A percentile compares a stretch with the other conserved stretches of the same genome.
These are phyloP conservation scores for Drosophila histrio DNA, from an alignment of 2,888 invertebrate species.

Conservation along the genomic window DNA sequence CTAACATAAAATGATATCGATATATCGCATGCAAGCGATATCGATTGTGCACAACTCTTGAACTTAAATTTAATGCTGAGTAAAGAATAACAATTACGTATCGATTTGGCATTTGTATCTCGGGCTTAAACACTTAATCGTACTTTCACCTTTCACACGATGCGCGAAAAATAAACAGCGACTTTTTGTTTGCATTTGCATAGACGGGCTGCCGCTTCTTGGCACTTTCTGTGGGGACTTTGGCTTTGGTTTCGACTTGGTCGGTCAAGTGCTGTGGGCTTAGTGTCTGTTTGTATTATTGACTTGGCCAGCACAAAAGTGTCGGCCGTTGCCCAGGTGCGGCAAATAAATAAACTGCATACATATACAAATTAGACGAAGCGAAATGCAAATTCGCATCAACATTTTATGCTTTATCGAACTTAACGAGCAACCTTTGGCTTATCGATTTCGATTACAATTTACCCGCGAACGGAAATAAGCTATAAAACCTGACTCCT, in stretches of 20 bases:
- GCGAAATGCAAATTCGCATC: slow-evolving; percentile 64
- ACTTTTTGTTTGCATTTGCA: slow-evolving; percentile 53
- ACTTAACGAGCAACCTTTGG: slow-evolving; percentile 66
- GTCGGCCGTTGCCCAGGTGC: slow-evolving; percentile 43
- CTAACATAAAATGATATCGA: slow-evolving; percentile 23
- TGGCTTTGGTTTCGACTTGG: slow-evolving; percentile 7
- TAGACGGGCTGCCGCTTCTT: slow-evolving; percentile 21
- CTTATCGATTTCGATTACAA: slow-evolving; percentile 53
- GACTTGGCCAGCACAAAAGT: slow-evolving; percentile 20
- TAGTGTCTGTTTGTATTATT: slow-evolving; percentile 22
- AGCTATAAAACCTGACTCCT: slow-evolving; percentile 41
- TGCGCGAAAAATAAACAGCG: slow-evolving; percentile 9
- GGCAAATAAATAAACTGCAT: slow-evolving; percentile 48
- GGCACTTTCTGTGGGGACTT: slow-evolving; percentile 8
- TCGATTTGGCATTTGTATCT: slow-evolving; percentile 39
- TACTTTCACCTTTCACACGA: slow-evolving; percentile 60
- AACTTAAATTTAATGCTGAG: not conserved
- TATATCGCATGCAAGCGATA: slow-evolving; percentile 21
- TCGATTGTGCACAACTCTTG: not conserved
- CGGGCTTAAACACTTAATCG: slow-evolving; percentile 29
- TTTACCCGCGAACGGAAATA: slow-evolving; percentile 23
- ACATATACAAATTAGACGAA: slow-evolving; percentile 54
- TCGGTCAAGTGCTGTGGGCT: slow-evolving; percentile 37
- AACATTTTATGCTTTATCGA: slow-evolving; percentile 62
- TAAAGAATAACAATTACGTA: too few relatives aligned